Evolutionary conservation across 2,888 invertebrate species (phyloP), one percentile per base, ranked within the genome.

Genomic region (Coelinius sp.): DNA sequence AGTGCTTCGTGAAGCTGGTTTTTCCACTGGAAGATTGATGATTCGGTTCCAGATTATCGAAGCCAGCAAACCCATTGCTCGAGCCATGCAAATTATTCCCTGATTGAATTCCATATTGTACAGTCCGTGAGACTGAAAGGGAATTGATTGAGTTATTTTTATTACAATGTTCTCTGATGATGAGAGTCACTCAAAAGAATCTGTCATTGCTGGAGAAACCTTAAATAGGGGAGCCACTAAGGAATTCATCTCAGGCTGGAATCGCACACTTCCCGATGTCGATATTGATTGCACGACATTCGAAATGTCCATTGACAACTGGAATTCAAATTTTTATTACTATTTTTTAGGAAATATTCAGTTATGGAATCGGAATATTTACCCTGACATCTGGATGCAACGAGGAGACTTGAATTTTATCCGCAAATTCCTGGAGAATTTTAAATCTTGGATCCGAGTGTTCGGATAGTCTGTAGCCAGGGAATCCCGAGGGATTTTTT

Each of bases 71-170:
- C 85, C 85, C 59, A 85, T 73, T 6, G 83, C 77, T 10, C 85
- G 81, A 1, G 85, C 81, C 83, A 85, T 82, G 59, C 82, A 84
- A 5, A 85, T 65, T 22, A 85, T 59, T 17, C 79, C 75, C 73
- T 85, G 85, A 79, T 85, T 85, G 73, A 84, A 82, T 71, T 79
- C 77, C 85, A 85, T 85, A 59, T 85, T 80, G 38, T 75, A 76
- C 66, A 85, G 70, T 20, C 85, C 85, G 35, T 83, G 83, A 67
- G 75, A 81, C 85, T 85, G 10, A 44, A 65, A 70, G 17, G 65
- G 25, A 31, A 53, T 27, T 27, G 17, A 67, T 24, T 68, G 41
- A 66, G 2, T 52, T 24, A 31, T 66, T n/a, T n/a, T n/a, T n/a
- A 35, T 10, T 35, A 0, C 41, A 41, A n/a, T 41, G 41, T 12